Conservation (phyloP, 2,797 vertebrate species). For the Erethizon dorsatum region DNA sequence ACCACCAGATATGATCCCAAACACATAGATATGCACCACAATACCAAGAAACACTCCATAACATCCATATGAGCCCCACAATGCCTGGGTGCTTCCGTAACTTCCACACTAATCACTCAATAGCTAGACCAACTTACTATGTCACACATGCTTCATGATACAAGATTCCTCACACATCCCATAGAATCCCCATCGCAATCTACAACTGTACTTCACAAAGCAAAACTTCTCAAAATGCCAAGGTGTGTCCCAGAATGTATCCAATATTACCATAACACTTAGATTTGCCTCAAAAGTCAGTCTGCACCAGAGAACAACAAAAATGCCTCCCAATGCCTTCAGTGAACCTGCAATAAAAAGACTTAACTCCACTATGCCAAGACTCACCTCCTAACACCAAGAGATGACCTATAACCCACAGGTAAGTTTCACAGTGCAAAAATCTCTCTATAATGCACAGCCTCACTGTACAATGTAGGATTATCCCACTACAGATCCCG, state of each 20-base stretch:
- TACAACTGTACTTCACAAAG: not conserved
- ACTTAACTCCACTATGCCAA: not conserved
- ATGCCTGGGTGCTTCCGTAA: not conserved
- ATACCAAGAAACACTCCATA: not conserved
- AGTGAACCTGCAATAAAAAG: not conserved
- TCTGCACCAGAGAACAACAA: not conserved
- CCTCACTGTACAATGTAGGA: not conserved
- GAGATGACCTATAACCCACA: not conserved
- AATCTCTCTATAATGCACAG: not conserved
- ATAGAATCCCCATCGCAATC: not conserved
- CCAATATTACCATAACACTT: not conserved
- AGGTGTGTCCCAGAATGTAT: not conserved
- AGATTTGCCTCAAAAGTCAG: conserved; percentile 14
- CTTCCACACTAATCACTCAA: not conserved
- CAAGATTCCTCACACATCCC: not conserved
- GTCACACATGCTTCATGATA: not conserved
- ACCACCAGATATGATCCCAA: not conserved
- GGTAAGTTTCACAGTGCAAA: conserved; percentile 25
- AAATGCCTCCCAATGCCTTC: not conserved
- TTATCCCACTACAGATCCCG: not conserved
- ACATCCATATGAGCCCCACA: not conserved
- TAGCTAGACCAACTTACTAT: not conserved
- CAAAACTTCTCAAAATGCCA: not conserved
- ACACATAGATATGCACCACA: not conserved
- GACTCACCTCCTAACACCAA: not conserved